phyloP scores from a whole-genome alignment of 2,113 vertebrate species.

The Clarias gariepinus region DNA sequence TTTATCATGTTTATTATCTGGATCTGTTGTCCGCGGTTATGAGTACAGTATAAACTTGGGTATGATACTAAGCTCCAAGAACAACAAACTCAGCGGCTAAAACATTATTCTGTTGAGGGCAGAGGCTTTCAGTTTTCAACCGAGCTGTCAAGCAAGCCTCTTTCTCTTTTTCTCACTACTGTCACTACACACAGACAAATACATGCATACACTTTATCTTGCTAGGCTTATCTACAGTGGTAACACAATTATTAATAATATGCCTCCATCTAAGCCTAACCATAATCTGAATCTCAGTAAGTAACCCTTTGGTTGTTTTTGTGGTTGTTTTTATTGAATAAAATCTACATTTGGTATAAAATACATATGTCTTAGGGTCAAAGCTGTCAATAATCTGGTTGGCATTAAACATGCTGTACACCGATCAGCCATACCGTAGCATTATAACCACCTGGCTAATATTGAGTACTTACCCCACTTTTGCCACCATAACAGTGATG shows the following conservation, averaged over 20 bases:
- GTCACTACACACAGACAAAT: not conserved
- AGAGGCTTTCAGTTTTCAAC: not conserved
- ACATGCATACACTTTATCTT: conserved; percentile 40
- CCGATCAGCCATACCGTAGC: no score
- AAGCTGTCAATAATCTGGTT: not conserved
- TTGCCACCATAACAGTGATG: no score
- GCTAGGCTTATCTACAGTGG: not conserved
- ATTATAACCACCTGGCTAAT: no score
- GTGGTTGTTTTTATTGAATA: not conserved
- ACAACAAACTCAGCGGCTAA: not conserved
- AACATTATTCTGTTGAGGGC: not conserved
- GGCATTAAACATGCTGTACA: no score
- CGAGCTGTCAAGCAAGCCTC: not conserved
- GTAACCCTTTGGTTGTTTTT: not conserved
- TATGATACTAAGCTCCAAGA: not conserved
- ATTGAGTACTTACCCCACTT: no score
- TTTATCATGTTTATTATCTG: not conserved
- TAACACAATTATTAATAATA: not conserved
- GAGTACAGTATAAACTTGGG: not conserved
- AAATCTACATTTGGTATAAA: not conserved
- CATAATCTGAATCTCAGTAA: not conserved
- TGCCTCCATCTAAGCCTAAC: not conserved
- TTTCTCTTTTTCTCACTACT: not conserved
- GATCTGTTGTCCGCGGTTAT: not conserved
- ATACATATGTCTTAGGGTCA: not conserved